These are phyloP conservation scores for Callimorpha dominula DNA, from an alignment of 2,888 invertebrate species.

Conservation along the genomic window DNA sequence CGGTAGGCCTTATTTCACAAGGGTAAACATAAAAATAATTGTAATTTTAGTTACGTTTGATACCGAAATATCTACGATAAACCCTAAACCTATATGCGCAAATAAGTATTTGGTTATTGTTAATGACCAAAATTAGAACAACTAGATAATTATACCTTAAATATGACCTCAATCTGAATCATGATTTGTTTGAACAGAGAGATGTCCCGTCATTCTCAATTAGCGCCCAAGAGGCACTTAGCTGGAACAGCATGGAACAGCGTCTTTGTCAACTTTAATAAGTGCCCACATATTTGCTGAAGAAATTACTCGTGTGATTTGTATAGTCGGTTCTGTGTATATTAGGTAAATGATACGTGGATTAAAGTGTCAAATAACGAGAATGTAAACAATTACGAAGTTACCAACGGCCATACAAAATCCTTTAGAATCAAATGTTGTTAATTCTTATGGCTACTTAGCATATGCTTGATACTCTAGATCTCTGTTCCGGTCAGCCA, in stretches of 20 bases:
- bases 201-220: slow-evolving; percentile 56
- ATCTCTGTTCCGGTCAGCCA: no score
- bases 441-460: neutral
- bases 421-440: slow-evolving; percentile 6
- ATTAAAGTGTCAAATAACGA: slow-evolving; percentile 14
- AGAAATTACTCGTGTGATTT: slow-evolving; percentile 41
- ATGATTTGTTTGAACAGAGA: slow-evolving; percentile 14
- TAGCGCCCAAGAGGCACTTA: slow-evolving; percentile 47
- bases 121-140: neutral
- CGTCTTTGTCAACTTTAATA: slow-evolving; percentile 27
- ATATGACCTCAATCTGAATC: slow-evolving; percentile 41
- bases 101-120: neutral
- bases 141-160: slow-evolving; percentile 16
- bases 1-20: no score
- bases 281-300: slow-evolving; percentile 26
- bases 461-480: neutral
- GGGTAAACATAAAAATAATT: neutral
- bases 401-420: slow-evolving; percentile 2
- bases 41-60: neutral
- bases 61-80: neutral
- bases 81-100: neutral
- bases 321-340: slow-evolving; percentile 11
- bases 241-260: slow-evolving; percentile 36
- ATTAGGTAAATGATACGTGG: slow-evolving; percentile 14
- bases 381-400: slow-evolving; percentile 3